phyloP scores from a whole-genome alignment of 2,113 vertebrate species.

The Caranx melampygus region DNA sequence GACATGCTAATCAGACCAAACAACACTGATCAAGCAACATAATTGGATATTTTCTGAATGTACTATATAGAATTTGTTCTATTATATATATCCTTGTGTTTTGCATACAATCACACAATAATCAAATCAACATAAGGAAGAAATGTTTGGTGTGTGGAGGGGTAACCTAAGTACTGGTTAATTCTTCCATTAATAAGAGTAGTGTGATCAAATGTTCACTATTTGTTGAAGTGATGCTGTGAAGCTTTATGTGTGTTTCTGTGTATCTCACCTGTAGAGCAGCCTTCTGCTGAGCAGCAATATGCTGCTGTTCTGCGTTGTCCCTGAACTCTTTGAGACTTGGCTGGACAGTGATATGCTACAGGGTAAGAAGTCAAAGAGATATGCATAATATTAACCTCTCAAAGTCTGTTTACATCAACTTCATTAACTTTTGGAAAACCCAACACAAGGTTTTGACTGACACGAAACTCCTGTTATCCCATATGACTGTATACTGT shows the following conservation, averaged over 20 bases:
- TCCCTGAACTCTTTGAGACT: conserved; percentile 93
- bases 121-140: too few species aligned
- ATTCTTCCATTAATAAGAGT: background rate
- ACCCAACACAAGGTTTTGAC: background rate
- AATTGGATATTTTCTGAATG: too few species aligned
- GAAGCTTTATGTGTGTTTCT: background rate
- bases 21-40: too few species aligned
- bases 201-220: background rate
- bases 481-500: background rate
- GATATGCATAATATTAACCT: background rate
- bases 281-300: conserved; percentile 96
- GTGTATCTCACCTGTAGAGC: conserved; percentile 90
- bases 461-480: background rate
- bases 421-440: background rate
- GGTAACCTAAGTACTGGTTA: too few species aligned
- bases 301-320: conserved; percentile 96
- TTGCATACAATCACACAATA: too few species aligned
- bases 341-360: conserved; percentile 91
- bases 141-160: too few species aligned
- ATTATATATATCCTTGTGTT: too few species aligned
- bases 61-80: too few species aligned
- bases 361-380: background rate
- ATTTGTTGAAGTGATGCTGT: background rate
- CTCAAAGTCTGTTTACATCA: background rate
- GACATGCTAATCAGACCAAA: too few species aligned